Evolutionary conservation across 2,113 vertebrate genomes (phyloP).

Genomic region (Semicossyphus pulcher): DNA sequence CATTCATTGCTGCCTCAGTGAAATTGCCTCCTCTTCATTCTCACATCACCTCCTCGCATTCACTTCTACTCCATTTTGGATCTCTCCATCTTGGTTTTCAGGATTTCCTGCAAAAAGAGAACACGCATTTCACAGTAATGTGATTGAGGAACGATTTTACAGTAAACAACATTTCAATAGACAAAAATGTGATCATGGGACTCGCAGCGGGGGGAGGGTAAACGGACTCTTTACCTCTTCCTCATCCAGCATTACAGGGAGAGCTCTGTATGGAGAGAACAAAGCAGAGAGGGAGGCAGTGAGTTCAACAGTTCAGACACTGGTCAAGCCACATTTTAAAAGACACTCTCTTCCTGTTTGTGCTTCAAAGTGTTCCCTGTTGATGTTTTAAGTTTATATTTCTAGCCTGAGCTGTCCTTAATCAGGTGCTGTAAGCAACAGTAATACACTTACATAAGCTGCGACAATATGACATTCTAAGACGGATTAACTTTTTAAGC

Average conservation of each 20-base stretch:
- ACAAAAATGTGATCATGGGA: slow-evolving; percentile 50
- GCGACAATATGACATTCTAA: background rate
- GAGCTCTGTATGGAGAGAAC: slow-evolving; percentile 69
- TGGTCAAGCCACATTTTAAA: background rate
- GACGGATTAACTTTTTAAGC: background rate
- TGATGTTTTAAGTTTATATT: background rate
- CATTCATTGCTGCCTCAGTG: slow-evolving; percentile 43
- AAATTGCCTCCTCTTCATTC: slow-evolving; percentile 1
- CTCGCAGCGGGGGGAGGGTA: background rate
- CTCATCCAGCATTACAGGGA: slow-evolving; percentile 82
- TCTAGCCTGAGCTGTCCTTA: background rate
- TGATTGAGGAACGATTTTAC: background rate
- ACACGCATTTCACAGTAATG: background rate
- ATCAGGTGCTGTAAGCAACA: background rate
- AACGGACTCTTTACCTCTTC: slow-evolving; percentile 79
- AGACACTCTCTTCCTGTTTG: background rate
- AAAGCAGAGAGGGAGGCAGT: background rate
- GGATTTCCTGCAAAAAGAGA: slow-evolving; percentile 75
- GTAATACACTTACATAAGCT: background rate
- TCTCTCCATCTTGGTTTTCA: slow-evolving; percentile 84
- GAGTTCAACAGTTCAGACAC: background rate
- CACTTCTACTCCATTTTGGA: slow-evolving; percentile 83
- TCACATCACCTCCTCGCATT: background rate
- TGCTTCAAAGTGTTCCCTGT: background rate
- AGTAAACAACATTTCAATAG: slow-evolving; percentile 19